Evolutionary conservation across 1,140 invertebrate genomes (phyloP).

Genomic region (Halictus rubicundus): DNA sequence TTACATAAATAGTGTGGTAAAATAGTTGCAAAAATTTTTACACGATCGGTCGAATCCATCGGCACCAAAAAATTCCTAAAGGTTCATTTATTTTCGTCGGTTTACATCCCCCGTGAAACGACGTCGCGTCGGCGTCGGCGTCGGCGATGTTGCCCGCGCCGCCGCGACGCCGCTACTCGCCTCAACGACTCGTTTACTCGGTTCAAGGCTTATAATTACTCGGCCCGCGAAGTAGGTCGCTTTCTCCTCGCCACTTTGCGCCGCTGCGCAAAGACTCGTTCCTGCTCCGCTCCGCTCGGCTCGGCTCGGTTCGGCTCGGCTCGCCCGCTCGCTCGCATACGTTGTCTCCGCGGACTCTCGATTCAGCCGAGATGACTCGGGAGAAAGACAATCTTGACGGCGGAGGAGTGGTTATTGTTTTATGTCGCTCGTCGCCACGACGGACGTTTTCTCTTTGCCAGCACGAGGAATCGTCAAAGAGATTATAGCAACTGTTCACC

Average conservation of each 20-base stretch:
- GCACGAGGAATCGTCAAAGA: no score
- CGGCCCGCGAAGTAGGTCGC: slow-evolving; percentile 76
- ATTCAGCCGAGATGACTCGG: slow-evolving; percentile 40
- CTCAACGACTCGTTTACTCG: slow-evolving; percentile 73
- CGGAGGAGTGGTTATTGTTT: not conserved
- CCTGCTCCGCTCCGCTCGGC: slow-evolving; percentile 47
- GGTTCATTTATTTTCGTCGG: no score
- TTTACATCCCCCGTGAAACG: no score
- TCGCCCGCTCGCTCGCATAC: no score
- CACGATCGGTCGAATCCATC: no score
- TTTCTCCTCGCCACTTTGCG: slow-evolving; percentile 76
- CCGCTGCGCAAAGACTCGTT: slow-evolving; percentile 63
- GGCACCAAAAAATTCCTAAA: no score
- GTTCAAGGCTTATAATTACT: slow-evolving; percentile 79
- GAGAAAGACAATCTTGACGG: not conserved
- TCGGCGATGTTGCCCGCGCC: not conserved
- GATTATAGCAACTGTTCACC: no score
- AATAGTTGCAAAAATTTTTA: no score
- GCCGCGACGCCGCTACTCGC: slow-evolving; percentile 40
- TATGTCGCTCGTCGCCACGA: not conserved
- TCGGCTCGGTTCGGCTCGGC: slow-evolving; percentile 47
- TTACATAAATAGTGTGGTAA: no score
- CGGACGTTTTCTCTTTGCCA: no score
- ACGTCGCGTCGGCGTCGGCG: not conserved
- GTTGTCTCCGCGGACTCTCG: slow-evolving; percentile 23